A percentile compares a stretch with the other conserved stretches of the same genome.
Evolutionary conservation across 2,113 vertebrate species (phyloP).

Genomic region (Halichoerus grypus): DNA sequence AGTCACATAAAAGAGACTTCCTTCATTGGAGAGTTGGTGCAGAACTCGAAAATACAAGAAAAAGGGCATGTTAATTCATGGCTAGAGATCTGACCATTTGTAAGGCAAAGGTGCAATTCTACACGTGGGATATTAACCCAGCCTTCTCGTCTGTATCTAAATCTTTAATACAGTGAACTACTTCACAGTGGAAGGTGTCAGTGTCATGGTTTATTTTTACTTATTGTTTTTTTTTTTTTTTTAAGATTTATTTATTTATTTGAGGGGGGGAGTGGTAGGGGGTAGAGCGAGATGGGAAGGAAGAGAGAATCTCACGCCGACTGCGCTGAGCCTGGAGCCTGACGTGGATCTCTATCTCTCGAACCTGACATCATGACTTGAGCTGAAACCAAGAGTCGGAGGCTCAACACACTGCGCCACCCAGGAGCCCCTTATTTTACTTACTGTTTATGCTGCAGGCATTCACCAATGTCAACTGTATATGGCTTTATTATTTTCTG

Average conservation of each 20-base stretch:
- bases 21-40: not conserved
- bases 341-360: no score
- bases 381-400: not conserved
- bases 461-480: not conserved
- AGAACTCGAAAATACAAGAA: not conserved
- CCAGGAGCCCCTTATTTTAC: not conserved
- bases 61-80: not conserved
- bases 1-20: not conserved
- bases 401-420: fast-evolving
- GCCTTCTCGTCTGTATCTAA: not conserved
- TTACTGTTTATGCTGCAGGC: not conserved
- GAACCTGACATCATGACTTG: not conserved
- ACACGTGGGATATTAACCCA: not conserved
- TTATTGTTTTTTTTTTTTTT: not conserved
- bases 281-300: not conserved
- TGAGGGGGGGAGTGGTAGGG: not conserved
- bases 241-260: not conserved
- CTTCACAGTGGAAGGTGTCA: not conserved
- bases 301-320: not conserved
- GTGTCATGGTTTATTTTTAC: not conserved
- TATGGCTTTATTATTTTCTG: not conserved
- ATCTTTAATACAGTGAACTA: not conserved
- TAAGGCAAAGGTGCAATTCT: no score
- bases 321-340: not conserved
- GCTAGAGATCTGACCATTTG: not conserved